Evolutionary conservation across 2,797 vertebrate species (phyloP), one percentile per base, ranked within the genome.

Genomic region (Hippopotamyrus pictus): DNA sequence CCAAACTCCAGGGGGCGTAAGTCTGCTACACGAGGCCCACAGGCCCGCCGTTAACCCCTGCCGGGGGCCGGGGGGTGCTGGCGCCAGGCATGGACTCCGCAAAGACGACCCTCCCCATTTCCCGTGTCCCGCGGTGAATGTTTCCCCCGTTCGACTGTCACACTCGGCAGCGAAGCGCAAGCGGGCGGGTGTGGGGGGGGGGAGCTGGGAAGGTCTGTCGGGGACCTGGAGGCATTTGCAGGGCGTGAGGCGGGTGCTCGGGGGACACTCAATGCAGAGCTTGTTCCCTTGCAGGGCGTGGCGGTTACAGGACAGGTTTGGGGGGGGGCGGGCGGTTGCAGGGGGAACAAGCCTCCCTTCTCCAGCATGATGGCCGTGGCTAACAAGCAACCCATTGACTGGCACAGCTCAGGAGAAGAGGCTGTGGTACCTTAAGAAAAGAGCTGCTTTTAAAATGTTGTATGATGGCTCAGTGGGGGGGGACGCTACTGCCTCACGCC

Each of bases 301-400:
- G 89, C 93, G 94, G 48, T 89, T 89, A 89, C 91, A 92, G 94
- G 90, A 92, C 91, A 44, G 89, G 87, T 25, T 12, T 65, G 82
- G 79, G 87, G 89, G 37, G 94, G 95, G 8, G 50, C 11, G 50
- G 0, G 37, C 5, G 95, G 95, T 94, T 94, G 93, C 93, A 93
- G 90, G 93, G 94, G 93, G 95, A 96, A 96, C 95, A 96, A 95
- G 94, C 94, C 95, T 96, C 95, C 94, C 95, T 96, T 95, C 94
- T 95, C 94, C 93, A 94, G 95, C 95, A 95, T 95, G 95, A 96
- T 93, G 92, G 94, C 93, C 94, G 92, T 93, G 94, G 94, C 94
- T 94, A 96, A 96, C 95, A 96, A 96, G 94, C 94, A 93, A 91
- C 94, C 94, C 89, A 95, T 96, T 96, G 94, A 96, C 90, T 90